A percentile compares a stretch with the other conserved stretches of the same genome.
Evolutionary conservation across 2,797 vertebrate genomes (phyloP).

Genomic region (Coendou prehensilis): DNA sequence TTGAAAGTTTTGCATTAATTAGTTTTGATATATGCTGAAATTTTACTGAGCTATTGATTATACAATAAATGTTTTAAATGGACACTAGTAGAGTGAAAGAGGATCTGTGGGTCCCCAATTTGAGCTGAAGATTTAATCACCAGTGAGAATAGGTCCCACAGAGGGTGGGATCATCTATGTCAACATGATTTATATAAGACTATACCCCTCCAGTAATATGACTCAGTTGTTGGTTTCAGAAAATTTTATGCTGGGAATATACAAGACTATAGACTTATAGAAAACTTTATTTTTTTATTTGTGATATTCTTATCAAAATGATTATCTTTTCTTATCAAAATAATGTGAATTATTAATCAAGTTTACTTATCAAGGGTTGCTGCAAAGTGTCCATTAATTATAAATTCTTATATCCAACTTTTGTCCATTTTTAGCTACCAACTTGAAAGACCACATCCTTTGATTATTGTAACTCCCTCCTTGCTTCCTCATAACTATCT

Average conservation of each 20-base stretch:
- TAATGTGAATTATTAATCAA: not conserved
- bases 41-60: not conserved
- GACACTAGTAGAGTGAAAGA: not conserved
- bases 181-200: not conserved
- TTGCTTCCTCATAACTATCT: not conserved
- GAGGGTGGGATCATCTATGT: no score
- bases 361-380: not conserved
- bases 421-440: not conserved
- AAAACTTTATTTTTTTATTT: not conserved
- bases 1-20: not conserved
- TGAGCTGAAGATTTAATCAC: not conserved
- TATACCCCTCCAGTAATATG: not conserved
- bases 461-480: not conserved
- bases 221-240: not conserved
- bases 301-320: not conserved
- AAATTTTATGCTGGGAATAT: not conserved
- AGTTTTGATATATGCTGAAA: not conserved
- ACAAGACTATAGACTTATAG: not conserved
- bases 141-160: not conserved
- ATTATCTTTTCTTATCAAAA: not conserved
- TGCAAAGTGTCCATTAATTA: not conserved
- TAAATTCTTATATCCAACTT: not conserved
- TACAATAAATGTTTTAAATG: not conserved
- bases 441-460: not conserved
- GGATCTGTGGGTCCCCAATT: not conserved